Evolutionary conservation across 2,797 vertebrate species (phyloP), one percentile per base, ranked within the genome.

Genomic region (Enteromius viviparus): DNA sequence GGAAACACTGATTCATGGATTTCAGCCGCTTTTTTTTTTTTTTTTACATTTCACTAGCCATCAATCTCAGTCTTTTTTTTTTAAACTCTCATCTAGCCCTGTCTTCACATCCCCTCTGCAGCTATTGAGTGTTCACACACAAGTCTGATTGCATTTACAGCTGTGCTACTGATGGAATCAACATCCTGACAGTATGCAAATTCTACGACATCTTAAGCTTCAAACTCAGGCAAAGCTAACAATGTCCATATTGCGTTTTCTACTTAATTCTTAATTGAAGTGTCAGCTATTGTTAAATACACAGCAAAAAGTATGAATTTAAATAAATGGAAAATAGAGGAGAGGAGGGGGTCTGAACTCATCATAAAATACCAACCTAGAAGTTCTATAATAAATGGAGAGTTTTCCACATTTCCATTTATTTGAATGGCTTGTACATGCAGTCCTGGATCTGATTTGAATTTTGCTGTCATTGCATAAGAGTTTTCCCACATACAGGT

Each of bases 1-100:
- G 37, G 19, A 85, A 81, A 78, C 19, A 81, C 12, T 19, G 29
- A 45, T 77, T 69, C 55, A 77, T 82, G 42, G 79, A 80, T 85
- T 81, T 71, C 58, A 53, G 66, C 23, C 6, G 21, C 6, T 47
- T 32, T 60, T 26, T 85, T 83, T 83, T n/a, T 53, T 9, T 55
- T n/a, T 80, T 76, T 79, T 47, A 65, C 29, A 26, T 64, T 62
- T 78, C 32, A 60, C 55, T 32, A 6, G 37, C 21, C 84, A 76
- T 75, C 58, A 45, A 40, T 77, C 55, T 42, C 15, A 15, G 0
- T 29, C 55, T 51, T 12, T 15, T 62, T 62, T 76, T 77, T 69
- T 47, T n/a, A 49, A 74, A 29, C 60, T 40, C 37, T 60, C 17
- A 15, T 53, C 32, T 53, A n/a, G 51, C 32, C 62, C 40, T 45